Base-by-base conservation (phyloP, 2,797 vertebrate species). In the Oryzias dopingdopingensis region DNA sequence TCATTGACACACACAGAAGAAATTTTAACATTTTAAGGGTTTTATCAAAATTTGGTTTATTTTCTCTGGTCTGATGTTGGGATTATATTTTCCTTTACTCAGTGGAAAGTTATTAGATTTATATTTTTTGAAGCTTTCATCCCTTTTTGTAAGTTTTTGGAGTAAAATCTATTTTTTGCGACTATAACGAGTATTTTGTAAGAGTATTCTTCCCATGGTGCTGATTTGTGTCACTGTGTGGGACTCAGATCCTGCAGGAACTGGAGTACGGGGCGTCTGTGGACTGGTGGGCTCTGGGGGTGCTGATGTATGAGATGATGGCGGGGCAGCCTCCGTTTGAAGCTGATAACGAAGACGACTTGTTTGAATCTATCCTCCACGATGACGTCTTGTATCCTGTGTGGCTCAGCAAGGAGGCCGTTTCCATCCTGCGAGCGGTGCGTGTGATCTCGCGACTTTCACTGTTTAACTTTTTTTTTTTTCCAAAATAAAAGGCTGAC, bases 291-390 rank as follows among this genome's bases (percentile, higher is more conserved):
- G 96, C 96, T 6, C 86, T 98, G 43, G 96, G 96, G 3, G 96
- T 98, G 70, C 93, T 98, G 68, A 98, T 98, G 96, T 98, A 98
- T 0, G 96, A 98, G 90, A 98, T 98, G 96, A 98, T 98, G 96
- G 96, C 96, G 0, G 96, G 96, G 2, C 96, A 98, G 65, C 96
- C 96, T 42, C 96, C 96, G 14, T 98, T 98, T 13, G 96, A 98
- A 79, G 96, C 96, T 0, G 96, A 98, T 74, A 98, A 98, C 0
- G 96, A 98, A 83, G 96, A 98, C 5, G 96, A 98, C 85, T 89
- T 98, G 76, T 98, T 98, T 56, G 96, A 98, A 86, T 98, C 96
- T 50, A 98, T 98, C 67, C 94, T 98, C 68, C 96, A 98, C 0
- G 96, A 98, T 0, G 96, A 98, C 14, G 96, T 98, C n/a, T 92